phyloP scores from a whole-genome alignment of 2,888 invertebrate species.

The Temnothorax rugatulus region DNA sequence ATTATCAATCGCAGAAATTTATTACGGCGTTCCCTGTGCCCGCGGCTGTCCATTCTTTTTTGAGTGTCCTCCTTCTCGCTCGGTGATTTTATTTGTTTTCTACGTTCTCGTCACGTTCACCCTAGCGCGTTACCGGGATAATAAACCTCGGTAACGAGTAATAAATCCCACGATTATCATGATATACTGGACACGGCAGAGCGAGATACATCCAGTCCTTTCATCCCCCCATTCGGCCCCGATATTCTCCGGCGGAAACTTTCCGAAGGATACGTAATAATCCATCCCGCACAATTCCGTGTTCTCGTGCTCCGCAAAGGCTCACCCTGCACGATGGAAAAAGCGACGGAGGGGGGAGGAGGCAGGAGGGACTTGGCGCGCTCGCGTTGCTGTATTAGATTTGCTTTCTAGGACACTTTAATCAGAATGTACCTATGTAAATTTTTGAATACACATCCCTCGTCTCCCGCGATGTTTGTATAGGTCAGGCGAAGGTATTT shows the following conservation, averaged over 20 bases:
- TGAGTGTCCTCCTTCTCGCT: constrained; percentile 22
- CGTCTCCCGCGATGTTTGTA: constrained; percentile 85
- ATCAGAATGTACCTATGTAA: constrained; percentile 86
- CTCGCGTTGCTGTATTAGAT: constrained; percentile 83
- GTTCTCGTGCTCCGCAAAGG: constrained; percentile 18
- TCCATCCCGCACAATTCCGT: constrained; percentile 64
- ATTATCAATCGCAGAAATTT: constrained; percentile 45
- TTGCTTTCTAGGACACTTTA: constrained; percentile 86
- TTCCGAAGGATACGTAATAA: constrained; percentile 75
- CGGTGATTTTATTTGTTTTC: constrained; percentile 58
- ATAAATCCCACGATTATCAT: constrained; percentile 70
- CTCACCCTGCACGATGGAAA: constrained; percentile 4
- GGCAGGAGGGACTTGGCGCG: constrained; percentile 44
- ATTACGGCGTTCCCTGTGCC: not conserved
- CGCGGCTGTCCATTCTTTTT: not conserved
- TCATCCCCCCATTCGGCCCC: constrained; percentile 58
- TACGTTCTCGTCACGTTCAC: constrained; percentile 51
- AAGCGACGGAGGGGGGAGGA: not conserved
- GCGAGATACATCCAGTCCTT: constrained; percentile 66
- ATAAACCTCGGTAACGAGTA: constrained; percentile 66
- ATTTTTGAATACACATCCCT: constrained; percentile 86
- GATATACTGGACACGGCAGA: constrained; percentile 62
- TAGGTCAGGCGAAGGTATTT: constrained; percentile 86
- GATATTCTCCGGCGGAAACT: constrained; percentile 66
- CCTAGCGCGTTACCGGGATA: constrained; percentile 54